A percentile compares a stretch with the other conserved stretches of the same genome.
Evolutionary conservation across 2,113 vertebrate species (phyloP).

Genomic region (Phrynocephalus versicolor): DNA sequence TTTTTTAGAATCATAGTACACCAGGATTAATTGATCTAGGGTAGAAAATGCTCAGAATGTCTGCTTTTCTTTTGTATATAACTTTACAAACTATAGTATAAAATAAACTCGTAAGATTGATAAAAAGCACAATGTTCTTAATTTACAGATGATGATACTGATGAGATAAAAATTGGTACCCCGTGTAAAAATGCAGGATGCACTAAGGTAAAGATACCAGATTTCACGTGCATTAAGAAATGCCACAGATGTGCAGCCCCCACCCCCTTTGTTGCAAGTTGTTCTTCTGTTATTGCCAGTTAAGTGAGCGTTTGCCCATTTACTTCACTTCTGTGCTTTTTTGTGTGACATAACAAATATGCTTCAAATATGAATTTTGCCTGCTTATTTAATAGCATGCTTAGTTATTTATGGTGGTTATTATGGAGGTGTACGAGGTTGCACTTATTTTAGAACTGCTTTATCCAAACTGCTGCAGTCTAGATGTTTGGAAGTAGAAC

Average conservation of each 20-base stretch:
- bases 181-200: conserved; percentile 94
- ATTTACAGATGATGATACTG: conserved; percentile 85
- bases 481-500: not conserved
- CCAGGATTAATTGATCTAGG: not conserved
- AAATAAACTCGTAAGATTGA: not conserved
- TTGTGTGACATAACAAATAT: not conserved
- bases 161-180: conserved; percentile 91
- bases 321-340: not conserved
- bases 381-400: not conserved
- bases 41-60: not conserved
- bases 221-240: not conserved
- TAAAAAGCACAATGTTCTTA: not conserved
- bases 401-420: not conserved
- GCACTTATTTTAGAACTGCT: not conserved
- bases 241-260: not conserved
- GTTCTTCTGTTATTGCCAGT: not conserved
- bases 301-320: not conserved
- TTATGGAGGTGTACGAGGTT: not conserved
- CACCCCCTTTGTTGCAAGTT: not conserved
- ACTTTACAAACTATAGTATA: not conserved
- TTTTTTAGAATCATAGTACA: too few species aligned
- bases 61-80: not conserved
- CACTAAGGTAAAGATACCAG: conserved; percentile 80
- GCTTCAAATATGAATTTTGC: not conserved
- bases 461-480: not conserved